A percentile compares a stretch with the other conserved stretches of the same genome.
phyloP scores from a whole-genome alignment of 1,140 invertebrate genomes.

The Drosophila obscura region DNA sequence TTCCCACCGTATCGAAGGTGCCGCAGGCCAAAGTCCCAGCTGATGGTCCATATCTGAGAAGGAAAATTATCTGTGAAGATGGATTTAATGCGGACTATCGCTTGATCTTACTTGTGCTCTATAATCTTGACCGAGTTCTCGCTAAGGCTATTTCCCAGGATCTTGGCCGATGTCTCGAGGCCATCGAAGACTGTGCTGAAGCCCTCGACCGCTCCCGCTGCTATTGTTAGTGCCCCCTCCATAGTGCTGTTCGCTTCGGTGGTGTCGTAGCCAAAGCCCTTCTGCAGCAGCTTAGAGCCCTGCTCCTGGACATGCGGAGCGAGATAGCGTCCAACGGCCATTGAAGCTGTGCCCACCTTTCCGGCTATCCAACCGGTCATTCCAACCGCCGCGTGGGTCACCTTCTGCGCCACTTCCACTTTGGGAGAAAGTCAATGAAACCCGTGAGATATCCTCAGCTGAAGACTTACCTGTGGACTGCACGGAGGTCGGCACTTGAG shows the following conservation, averaged over 20 bases:
- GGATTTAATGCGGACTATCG: not conserved
- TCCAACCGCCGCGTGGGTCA: constrained; percentile 86
- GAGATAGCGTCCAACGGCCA: constrained; percentile 86
- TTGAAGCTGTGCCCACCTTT: constrained; percentile 87
- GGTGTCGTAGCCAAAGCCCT: constrained; percentile 85
- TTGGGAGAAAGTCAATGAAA: constrained; percentile 51
- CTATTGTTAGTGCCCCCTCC: constrained; percentile 87
- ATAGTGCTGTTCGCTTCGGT: constrained; percentile 86
- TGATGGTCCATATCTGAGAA: constrained; percentile 86
- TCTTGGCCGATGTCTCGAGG: constrained; percentile 88
- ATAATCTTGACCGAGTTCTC: constrained; percentile 89
- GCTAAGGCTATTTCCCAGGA: constrained; percentile 87
- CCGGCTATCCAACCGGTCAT: constrained; percentile 87
- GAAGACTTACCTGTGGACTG: constrained; percentile 72
- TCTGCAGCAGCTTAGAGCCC: constrained; percentile 86
- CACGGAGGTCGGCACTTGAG: constrained; percentile 84
- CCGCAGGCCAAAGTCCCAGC: constrained; percentile 86
- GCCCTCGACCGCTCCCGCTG: constrained; percentile 88
- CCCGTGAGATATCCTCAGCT: not conserved
- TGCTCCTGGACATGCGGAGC: constrained; percentile 88
- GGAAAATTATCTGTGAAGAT: not conserved
- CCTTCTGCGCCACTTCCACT: constrained; percentile 87
- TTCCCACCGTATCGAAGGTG: constrained; percentile 87
- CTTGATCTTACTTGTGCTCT: constrained; percentile 86
- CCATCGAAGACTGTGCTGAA: constrained; percentile 88